Percentiles rank a stretch among this genome's conserved stretches.
These are phyloP conservation scores for Cynoglossus semilaevis DNA, from an alignment of 2,113 vertebrate genomes.

Conservation along the genomic window DNA sequence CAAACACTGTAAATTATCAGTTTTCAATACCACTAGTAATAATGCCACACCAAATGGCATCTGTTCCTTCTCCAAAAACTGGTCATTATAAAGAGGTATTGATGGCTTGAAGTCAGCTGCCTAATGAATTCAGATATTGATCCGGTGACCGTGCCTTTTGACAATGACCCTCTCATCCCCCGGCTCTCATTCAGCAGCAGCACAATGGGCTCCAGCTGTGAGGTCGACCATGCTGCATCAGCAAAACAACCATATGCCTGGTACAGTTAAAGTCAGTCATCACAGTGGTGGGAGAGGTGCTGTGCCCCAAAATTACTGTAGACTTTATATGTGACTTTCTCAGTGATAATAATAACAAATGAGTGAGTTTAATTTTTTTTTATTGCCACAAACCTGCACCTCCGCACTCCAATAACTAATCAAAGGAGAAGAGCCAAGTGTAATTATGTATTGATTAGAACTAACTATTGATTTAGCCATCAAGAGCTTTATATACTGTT, in stretches of 20 bases:
- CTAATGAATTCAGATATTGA: conserved; percentile 77
- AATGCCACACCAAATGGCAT: conserved; percentile 48
- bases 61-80: conserved; percentile 55
- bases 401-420: conserved; percentile 52
- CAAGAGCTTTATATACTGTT: conserved; percentile 24
- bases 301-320: not conserved
- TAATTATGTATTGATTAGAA: conserved; percentile 73
- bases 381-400: conserved; percentile 26
- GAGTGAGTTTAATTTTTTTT: not conserved
- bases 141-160: conserved; percentile 63
- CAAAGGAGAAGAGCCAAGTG: conserved; percentile 46
- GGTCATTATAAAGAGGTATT: conserved; percentile 69
- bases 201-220: conserved; percentile 71
- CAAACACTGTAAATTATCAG: conserved; percentile 29
- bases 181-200: conserved; percentile 54
- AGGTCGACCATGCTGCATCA: conserved; percentile 56
- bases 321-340: too few species aligned
- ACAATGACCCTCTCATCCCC: conserved; percentile 64
- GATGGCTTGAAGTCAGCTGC: conserved; percentile 67
- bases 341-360: too few species aligned
- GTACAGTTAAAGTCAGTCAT: conserved; percentile 36
- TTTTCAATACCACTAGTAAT: conserved; percentile 20
- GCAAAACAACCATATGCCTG: conserved; percentile 28
- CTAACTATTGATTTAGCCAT: conserved; percentile 65
- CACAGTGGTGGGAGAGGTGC: conserved; percentile 3